Conservation (phyloP, 2,888 invertebrate genomes). For the Eupithecia insigniata region DNA sequence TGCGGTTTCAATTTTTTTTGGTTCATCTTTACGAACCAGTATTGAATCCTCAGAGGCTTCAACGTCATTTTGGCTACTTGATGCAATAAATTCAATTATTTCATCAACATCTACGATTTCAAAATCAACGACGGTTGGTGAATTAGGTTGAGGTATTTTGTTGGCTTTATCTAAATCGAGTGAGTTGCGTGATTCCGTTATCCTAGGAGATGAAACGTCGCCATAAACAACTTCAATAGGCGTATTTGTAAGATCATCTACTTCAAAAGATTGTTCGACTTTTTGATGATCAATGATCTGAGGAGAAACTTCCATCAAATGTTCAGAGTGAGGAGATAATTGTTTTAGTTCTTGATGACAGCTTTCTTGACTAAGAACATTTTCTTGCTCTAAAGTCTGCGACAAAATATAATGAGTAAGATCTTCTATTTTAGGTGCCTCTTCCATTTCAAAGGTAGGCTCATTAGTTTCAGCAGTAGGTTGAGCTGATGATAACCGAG, state of each 20-base stretch:
- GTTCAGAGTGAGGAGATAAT: constrained; percentile 11
- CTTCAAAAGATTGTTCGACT: constrained; percentile 57
- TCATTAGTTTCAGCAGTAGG: constrained; percentile 6
- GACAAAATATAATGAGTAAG: constrained; percentile 18
- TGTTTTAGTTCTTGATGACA: constrained; percentile 7
- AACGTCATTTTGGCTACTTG: constrained; percentile 6
- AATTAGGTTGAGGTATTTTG: constrained; percentile 12
- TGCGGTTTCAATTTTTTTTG: constrained; percentile 6
- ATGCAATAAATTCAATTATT: constrained; percentile 34
- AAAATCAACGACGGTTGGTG: constrained; percentile 35
- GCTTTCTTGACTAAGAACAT: constrained; percentile 38
- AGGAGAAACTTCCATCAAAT: constrained; percentile 14
- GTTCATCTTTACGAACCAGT: background rate
- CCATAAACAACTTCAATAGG: constrained; percentile 57
- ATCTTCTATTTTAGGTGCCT: constrained; percentile 38
- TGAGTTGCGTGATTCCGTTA: constrained; percentile 26
- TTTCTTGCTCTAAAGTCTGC: constrained; percentile 11
- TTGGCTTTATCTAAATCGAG: background rate
- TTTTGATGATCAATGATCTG: constrained; percentile 37
- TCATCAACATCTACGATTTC: constrained; percentile 41
- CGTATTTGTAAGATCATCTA: constrained; percentile 60
- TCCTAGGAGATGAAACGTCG: constrained; percentile 43
- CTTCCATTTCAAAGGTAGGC: background rate
- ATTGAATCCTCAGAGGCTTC: constrained; percentile 13
- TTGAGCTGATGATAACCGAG: constrained; percentile 15